These are phyloP conservation scores for Phalacrocorax pelagicus DNA, from an alignment of 2,113 vertebrate genomes.

Conservation along the genomic window DNA sequence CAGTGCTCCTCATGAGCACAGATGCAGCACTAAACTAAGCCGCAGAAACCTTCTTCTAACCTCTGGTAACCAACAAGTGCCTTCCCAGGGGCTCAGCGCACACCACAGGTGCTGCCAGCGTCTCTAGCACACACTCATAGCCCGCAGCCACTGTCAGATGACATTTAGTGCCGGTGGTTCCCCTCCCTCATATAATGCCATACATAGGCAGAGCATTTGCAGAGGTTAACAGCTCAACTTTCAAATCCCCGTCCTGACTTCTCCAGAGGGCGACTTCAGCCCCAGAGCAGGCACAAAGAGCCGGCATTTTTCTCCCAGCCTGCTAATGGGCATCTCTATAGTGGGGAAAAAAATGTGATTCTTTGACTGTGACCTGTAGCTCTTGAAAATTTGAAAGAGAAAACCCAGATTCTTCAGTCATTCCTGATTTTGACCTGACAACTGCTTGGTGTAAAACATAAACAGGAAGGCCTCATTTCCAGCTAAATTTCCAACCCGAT, in stretches of 20 bases:
- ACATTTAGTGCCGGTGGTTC: neutral
- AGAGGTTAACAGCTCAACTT: neutral
- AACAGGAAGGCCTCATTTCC: neutral
- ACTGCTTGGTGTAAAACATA: neutral
- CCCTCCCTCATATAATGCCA: neutral
- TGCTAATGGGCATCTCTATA: neutral
- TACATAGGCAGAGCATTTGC: accelerated
- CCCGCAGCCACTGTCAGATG: neutral
- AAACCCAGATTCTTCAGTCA: neutral
- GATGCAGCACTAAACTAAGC: neutral
- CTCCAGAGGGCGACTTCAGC: neutral
- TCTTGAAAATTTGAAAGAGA: neutral
- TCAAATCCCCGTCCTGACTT: neutral
- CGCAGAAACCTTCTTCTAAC: neutral
- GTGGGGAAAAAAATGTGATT: neutral
- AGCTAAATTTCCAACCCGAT: neutral
- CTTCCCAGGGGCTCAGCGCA: neutral
- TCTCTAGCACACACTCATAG: neutral
- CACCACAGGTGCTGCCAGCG: neutral
- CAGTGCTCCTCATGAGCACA: neutral
- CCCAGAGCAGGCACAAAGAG: neutral
- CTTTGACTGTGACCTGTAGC: neutral
- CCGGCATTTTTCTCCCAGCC: neutral
- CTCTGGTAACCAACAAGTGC: neutral
- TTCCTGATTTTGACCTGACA: neutral